These are phyloP conservation scores for Polypterus bichir DNA, from an alignment of 2,113 vertebrate species.

Conservation along the genomic window DNA sequence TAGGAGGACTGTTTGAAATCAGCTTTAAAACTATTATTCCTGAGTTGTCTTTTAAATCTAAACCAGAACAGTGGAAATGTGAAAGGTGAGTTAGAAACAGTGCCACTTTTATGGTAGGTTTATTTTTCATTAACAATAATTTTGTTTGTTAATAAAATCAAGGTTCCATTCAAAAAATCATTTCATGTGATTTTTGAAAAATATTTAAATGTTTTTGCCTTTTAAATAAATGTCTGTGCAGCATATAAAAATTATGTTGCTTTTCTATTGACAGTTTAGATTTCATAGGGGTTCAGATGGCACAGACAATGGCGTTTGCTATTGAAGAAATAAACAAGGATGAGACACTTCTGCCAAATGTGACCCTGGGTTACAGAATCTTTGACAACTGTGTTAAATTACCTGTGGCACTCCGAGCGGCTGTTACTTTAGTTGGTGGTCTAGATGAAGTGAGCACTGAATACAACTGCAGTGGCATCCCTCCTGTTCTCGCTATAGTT, in stretches of 20 bases:
- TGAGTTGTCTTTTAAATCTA: constrained; percentile 27
- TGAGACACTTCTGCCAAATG: constrained; percentile 1
- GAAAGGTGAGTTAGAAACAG: constrained; percentile 25
- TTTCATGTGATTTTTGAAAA: too few species aligned
- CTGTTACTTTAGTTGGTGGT: constrained; percentile 1
- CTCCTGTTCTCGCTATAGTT: constrained; percentile 2
- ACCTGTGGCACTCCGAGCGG: neutral
- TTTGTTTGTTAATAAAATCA: too few species aligned
- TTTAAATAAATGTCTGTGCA: too few species aligned
- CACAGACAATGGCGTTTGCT: constrained; percentile 10
- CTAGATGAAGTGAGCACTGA: neutral
- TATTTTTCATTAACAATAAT: too few species aligned
- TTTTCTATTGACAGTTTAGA: too few species aligned
- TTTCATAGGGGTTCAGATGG: neutral
- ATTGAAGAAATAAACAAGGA: constrained; percentile 11
- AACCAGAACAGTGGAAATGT: constrained; percentile 31
- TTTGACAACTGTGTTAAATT: neutral
- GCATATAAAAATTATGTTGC: too few species aligned
- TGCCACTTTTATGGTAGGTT: too few species aligned
- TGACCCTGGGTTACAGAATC: constrained; percentile 7
- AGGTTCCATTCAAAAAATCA: too few species aligned
- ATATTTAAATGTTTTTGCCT: too few species aligned
- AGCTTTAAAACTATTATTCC: constrained; percentile 25
- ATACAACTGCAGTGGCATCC: neutral
- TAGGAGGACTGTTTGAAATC: constrained; percentile 39